These are phyloP conservation scores for Cydia fagiglandana DNA, from an alignment of 1,140 invertebrate genomes.

Conservation along the genomic window DNA sequence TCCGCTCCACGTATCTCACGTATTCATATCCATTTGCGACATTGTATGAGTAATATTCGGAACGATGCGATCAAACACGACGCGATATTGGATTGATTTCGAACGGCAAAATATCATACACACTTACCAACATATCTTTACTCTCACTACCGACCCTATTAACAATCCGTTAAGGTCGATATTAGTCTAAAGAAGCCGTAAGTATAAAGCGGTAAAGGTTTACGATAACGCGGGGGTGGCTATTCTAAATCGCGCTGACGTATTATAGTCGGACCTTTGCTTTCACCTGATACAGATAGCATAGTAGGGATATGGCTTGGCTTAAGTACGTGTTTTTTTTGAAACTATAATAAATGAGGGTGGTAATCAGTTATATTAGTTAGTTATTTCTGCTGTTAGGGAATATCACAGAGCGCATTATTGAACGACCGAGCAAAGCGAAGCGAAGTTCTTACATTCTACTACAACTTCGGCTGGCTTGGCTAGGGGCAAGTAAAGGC, in stretches of 20 bases:
- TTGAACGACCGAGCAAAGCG: too few relatives aligned
- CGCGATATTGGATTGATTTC: constrained; percentile 68
- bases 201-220: constrained; percentile 37
- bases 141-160: not conserved
- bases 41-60: constrained; percentile 48
- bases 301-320: constrained; percentile 48
- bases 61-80: constrained; percentile 63
- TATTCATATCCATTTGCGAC: constrained; percentile 32
- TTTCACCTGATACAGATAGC: constrained; percentile 63
- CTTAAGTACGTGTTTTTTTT: not conserved
- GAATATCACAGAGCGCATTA: too few relatives aligned
- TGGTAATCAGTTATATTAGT: not conserved
- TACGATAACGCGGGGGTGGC: constrained; percentile 66
- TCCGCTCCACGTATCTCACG: constrained; percentile 26
- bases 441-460: too few relatives aligned
- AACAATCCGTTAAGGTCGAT: constrained; percentile 37
- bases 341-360: not conserved
- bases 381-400: too few relatives aligned
- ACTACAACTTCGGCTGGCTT: too few relatives aligned
- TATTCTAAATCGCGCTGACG: constrained; percentile 72
- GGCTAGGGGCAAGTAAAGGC: too few relatives aligned
- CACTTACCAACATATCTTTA: constrained; percentile 23
- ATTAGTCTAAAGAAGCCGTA: constrained; percentile 17
- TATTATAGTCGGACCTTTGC: constrained; percentile 63
- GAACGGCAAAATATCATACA: constrained; percentile 34